Conservation (phyloP, 1,140 invertebrate species). For the Sarcophaga bullata region DNA sequence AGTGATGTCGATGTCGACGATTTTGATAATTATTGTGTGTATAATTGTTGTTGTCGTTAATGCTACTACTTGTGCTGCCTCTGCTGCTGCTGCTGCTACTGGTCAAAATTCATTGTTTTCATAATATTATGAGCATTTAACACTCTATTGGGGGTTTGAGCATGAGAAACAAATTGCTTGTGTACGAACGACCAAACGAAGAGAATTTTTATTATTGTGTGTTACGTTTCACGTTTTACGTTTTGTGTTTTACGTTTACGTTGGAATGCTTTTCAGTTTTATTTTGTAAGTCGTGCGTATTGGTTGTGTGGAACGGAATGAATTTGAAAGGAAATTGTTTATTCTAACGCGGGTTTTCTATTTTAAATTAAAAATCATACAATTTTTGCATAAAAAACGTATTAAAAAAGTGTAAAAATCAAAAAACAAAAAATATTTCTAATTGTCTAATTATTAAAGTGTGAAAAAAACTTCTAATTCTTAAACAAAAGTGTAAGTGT, state of each 20-base stretch:
- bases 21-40: not conserved
- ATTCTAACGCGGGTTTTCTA: not conserved
- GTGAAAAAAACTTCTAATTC: too few relatives aligned
- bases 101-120: slow-evolving; percentile 10
- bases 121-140: not conserved
- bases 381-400: too few relatives aligned
- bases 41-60: not conserved
- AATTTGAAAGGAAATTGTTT: not conserved
- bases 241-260: not conserved
- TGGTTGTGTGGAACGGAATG: slow-evolving; percentile 29
- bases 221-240: slow-evolving; percentile 14
- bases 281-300: slow-evolving; percentile 36
- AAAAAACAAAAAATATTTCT: too few relatives aligned
- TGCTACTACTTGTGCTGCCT: not conserved
- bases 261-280: not conserved
- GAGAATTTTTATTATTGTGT: slow-evolving; percentile 1
- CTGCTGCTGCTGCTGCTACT: not conserved
- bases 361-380: not conserved
- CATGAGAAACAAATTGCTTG: not conserved
- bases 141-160: not conserved
- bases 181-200: not conserved
- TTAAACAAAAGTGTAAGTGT: too few relatives aligned
- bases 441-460: too few relatives aligned
- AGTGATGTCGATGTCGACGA: not conserved
- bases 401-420: too few relatives aligned